Conservation (phyloP, 2,113 vertebrate genomes). For the Leiothrix lutea region DNA sequence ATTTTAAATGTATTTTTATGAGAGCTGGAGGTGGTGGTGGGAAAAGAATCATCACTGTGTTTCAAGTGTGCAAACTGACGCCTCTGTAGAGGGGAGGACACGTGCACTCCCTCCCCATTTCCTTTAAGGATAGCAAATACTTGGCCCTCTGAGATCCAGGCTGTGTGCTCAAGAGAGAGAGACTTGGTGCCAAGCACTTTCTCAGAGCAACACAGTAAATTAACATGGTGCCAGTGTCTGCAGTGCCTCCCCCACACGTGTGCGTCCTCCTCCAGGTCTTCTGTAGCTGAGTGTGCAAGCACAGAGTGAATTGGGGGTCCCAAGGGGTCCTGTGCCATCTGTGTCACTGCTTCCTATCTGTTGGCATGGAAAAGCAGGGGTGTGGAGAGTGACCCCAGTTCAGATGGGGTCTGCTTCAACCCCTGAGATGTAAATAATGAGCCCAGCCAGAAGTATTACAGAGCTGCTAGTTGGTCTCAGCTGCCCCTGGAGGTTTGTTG, state of each 20-base stretch:
- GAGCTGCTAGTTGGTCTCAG: background rate
- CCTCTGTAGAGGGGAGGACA: background rate
- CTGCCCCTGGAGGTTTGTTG: constrained; percentile 6
- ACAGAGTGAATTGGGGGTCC: background rate
- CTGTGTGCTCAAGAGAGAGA: background rate
- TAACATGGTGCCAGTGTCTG: background rate
- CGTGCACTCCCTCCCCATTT: background rate
- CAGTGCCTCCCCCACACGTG: fast-evolving
- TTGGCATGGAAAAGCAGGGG: background rate
- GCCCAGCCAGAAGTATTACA: background rate
- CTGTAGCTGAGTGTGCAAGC: background rate
- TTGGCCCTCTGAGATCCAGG: background rate
- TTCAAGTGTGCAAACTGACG: background rate
- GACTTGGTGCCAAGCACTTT: background rate
- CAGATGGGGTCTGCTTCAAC: background rate
- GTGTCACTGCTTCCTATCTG: background rate
- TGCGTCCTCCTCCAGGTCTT: background rate
- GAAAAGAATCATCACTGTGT: background rate
- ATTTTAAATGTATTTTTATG: background rate
- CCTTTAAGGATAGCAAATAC: background rate
- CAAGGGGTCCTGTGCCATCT: background rate
- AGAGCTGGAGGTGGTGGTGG: background rate
- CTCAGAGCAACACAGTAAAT: background rate
- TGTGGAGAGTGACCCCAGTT: background rate
- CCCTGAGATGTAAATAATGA: background rate